Evolutionary conservation across 2,888 invertebrate species (phyloP).

Genomic region (Spatulosminthurus flaviceps): DNA sequence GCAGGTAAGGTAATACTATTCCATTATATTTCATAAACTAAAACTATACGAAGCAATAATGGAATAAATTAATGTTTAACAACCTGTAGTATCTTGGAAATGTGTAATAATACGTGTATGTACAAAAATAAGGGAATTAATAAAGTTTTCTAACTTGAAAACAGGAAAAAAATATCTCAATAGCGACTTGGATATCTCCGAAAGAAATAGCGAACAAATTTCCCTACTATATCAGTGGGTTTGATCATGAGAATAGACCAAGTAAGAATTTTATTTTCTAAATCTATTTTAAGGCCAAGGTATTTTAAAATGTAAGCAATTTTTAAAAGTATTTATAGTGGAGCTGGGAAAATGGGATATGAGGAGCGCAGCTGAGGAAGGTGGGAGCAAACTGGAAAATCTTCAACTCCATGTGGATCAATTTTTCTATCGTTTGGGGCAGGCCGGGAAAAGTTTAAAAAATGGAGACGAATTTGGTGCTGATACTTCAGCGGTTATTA

Average conservation of each 20-base stretch:
- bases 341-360: not conserved
- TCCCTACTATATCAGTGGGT: not conserved
- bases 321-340: not conserved
- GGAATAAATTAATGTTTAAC: too few species aligned
- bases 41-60: too few species aligned
- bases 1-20: too few species aligned
- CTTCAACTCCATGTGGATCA: not conserved
- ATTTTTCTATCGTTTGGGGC: not conserved
- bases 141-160: too few species aligned
- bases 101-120: too few species aligned
- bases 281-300: not conserved
- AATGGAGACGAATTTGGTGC: not conserved
- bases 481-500: not conserved
- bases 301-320: too few species aligned
- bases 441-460: not conserved
- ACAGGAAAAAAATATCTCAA: too few species aligned
- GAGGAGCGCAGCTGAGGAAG: not conserved
- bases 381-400: conserved; percentile 9
- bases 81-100: too few species aligned
- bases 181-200: not conserved
- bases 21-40: too few species aligned
- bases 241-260: not conserved
- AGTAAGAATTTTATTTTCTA: not conserved
- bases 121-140: too few species aligned
- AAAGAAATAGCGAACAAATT: not conserved